phyloP scores from a whole-genome alignment of 1,140 invertebrate species.

The Myzus persicae region DNA sequence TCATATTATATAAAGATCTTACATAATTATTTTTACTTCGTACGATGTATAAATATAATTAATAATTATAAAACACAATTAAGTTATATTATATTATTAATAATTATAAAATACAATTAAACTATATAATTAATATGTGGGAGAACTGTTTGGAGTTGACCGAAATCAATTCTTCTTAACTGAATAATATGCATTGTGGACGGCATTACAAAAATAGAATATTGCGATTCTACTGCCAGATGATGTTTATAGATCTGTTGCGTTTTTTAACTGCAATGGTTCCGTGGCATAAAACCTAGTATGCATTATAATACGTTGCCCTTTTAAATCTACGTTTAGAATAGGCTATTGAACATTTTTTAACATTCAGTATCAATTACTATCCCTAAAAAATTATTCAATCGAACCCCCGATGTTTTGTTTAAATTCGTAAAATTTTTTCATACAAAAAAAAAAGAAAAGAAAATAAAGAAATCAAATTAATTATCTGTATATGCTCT shows the following conservation, averaged over 20 bases:
- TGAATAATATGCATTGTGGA: conserved; percentile 22
- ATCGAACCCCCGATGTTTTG: neutral
- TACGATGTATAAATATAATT: neutral
- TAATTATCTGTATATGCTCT: no score
- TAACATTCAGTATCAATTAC: neutral
- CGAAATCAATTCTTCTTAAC: neutral
- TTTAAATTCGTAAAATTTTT: neutral
- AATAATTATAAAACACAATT: no score
- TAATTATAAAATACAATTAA: no score
- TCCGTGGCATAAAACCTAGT: conserved; percentile 5
- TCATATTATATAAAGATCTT: neutral
- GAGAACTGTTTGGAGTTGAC: neutral
- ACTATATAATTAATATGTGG: neutral
- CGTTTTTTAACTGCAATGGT: neutral
- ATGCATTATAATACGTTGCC: neutral
- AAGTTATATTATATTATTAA: no score
- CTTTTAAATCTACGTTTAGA: neutral
- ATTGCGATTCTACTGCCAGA: neutral
- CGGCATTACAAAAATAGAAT: conserved; percentile 34
- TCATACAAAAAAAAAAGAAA: neutral
- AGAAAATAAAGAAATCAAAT: neutral
- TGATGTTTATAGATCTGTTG: conserved; percentile 21
- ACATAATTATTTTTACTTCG: neutral
- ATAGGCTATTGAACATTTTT: neutral
- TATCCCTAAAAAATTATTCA: neutral